Percentiles rank a stretch among this genome's conserved stretches.
These are phyloP conservation scores for Tyria jacobaeae DNA, from an alignment of 2,888 invertebrate species.

Conservation along the genomic window DNA sequence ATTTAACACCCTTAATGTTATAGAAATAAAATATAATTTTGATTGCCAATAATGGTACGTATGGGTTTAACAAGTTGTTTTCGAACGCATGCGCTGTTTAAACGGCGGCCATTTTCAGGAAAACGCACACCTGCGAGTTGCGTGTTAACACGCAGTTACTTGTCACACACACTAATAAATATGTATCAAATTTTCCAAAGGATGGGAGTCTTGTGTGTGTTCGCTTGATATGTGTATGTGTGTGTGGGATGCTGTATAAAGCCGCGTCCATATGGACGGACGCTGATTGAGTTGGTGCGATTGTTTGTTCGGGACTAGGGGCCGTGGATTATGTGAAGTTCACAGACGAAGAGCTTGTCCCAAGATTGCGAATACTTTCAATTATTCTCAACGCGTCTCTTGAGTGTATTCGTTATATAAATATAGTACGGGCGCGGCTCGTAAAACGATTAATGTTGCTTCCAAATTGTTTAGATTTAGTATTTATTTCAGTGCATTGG, in stretches of 20 bases:
- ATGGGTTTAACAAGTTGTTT: constrained; percentile 22
- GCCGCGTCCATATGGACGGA: constrained; percentile 59
- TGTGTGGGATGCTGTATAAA: constrained; percentile 76
- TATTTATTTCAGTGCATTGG: constrained; percentile 6
- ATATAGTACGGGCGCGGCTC: constrained; percentile 13
- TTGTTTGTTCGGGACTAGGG: constrained; percentile 47
- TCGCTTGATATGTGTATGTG: constrained; percentile 48
- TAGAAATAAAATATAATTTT: constrained; percentile 36
- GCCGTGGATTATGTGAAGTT: constrained; percentile 36
- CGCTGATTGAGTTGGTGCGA: constrained; percentile 56
- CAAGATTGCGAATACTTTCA: constrained; percentile 48
- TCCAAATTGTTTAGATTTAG: constrained; percentile 10
- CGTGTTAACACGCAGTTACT: constrained; percentile 35
- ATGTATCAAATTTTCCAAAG: constrained; percentile 67
- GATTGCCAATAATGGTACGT: neutral
- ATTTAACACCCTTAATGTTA: constrained; percentile 18
- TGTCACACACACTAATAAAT: constrained; percentile 50
- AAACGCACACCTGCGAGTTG: constrained; percentile 61
- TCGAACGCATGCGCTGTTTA: constrained; percentile 69
- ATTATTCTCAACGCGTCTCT: constrained; percentile 37
- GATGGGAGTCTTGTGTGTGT: constrained; percentile 45
- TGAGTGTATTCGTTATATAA: constrained; percentile 17
- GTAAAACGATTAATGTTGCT: constrained; percentile 11
- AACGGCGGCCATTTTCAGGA: constrained; percentile 81
- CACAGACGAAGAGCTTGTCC: constrained; percentile 42